Evolutionary conservation across 2,888 invertebrate species (phyloP), one percentile per base, ranked within the genome.

Genomic region (Lasioglossum morio): DNA sequence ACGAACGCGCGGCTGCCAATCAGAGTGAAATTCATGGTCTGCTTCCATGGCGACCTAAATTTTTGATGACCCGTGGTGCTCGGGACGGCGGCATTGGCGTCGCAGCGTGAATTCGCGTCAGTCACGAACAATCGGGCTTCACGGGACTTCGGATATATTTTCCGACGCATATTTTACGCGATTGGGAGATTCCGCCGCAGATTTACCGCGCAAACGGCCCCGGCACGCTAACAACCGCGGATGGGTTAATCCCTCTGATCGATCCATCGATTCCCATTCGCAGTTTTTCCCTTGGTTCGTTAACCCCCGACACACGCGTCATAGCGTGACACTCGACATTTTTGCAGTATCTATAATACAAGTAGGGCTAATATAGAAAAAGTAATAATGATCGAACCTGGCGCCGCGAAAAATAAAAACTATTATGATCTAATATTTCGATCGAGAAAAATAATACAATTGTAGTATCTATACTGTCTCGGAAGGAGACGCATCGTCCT

Each of bases 21-120:
- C 72, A 72, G 30, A 46, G 30, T 30, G 72, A 76, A 76, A 76
- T 23, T 60, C 60, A 40, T 76, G 43, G 43, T 43, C 63, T 34
- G 30, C 30, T 63, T 43, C 60, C 37, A 43, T 43, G 76, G 76
- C 23, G 34, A 63, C 76, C 76, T 46, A 46, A 63, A 76, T 76
- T 63, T 34, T 30, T 30, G 63, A 46, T 63, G 43, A 46, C 46
- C 46, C 76, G 43, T 7, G 46, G 30, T 66, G 27, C 66, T 16
- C 34, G 66, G 34, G 10, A 66, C 34, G 34, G 34, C 34, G 34
- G 34, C 19, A 66, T 34, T 66, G 66, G 66, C 66, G 34, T 66
- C 53, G 74, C 53, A 37, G 16, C n/a, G 14, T 27, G 70, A 72
- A 72, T 43, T 43, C n/a, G 40, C 70, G 70, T 72, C 70, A 16